Evolutionary conservation across 2,113 vertebrate species (phyloP).

Genomic region (Ovis canadensis): DNA sequence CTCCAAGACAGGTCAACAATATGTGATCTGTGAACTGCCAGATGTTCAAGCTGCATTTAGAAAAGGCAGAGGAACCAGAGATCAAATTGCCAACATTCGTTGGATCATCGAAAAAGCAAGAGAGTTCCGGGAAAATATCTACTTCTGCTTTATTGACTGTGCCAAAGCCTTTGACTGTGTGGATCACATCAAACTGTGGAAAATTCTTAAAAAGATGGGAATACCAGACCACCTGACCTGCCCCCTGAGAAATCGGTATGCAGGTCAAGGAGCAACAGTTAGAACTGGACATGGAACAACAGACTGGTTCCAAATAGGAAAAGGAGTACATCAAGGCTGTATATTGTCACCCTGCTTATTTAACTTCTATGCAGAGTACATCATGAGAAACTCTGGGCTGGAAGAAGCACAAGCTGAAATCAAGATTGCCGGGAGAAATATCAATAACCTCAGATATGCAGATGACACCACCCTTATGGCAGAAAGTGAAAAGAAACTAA

Average conservation of each 20-base stretch:
- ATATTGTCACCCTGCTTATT: not conserved
- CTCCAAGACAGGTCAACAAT: not conserved
- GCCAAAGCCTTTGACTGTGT: not conserved
- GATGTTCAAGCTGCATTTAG: not conserved
- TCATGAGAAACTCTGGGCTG: fast-evolving
- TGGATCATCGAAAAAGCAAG: not conserved
- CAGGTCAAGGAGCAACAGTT: not conserved
- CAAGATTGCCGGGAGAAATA: not conserved
- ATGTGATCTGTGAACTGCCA: fast-evolving
- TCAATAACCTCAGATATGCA: not conserved
- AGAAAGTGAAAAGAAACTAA: not conserved
- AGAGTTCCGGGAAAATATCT: not conserved
- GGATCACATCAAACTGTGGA: not conserved
- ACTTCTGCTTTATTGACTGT: not conserved
- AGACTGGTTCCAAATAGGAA: not conserved
- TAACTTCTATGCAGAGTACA: not conserved
- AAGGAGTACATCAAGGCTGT: not conserved
- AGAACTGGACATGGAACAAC: not conserved
- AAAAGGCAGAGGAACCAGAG: not conserved
- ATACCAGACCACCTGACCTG: not conserved
- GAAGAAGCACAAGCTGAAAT: not conserved
- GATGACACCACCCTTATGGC: not conserved
- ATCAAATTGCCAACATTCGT: not conserved
- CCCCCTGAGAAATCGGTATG: not conserved
- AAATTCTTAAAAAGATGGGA: not conserved